phyloP scores from a whole-genome alignment of 2,797 vertebrate species.

The Anabas testudineus region DNA sequence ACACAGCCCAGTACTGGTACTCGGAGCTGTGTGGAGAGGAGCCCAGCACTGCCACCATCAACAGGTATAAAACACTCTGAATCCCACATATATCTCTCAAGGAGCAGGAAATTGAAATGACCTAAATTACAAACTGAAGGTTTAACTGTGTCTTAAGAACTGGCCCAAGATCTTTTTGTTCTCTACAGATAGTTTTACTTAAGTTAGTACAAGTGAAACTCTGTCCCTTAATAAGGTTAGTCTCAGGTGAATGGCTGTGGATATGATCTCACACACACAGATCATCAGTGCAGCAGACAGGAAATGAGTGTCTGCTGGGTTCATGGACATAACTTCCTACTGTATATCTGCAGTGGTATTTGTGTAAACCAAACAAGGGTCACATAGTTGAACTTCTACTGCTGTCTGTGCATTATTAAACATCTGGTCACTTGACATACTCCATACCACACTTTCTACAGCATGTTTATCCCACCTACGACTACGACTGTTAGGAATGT shows the following conservation, averaged over 20 bases:
- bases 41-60: conserved; percentile 84
- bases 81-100: not conserved
- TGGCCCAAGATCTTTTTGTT: not conserved
- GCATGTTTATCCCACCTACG: not conserved
- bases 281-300: conserved; percentile 23
- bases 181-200: too few relatives aligned
- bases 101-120: not conserved
- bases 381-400: too few relatives aligned
- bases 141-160: not conserved
- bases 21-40: conserved; percentile 92
- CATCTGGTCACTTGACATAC: not conserved
- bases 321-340: conserved; percentile 14
- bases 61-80: conserved; percentile 84
- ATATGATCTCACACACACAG: too few relatives aligned
- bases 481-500: not conserved
- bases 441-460: not conserved
- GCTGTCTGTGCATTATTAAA: too few relatives aligned
- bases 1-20: conserved; percentile 96
- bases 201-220: too few relatives aligned
- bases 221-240: too few relatives aligned
- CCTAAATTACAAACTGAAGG: not conserved
- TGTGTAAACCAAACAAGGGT: not conserved
- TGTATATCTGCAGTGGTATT: conserved; percentile 13
- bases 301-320: conserved; percentile 28
- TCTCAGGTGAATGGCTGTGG: too few relatives aligned